Evolutionary conservation across 2,888 invertebrate species (phyloP).

Genomic region (Synergus laeviventris): DNA sequence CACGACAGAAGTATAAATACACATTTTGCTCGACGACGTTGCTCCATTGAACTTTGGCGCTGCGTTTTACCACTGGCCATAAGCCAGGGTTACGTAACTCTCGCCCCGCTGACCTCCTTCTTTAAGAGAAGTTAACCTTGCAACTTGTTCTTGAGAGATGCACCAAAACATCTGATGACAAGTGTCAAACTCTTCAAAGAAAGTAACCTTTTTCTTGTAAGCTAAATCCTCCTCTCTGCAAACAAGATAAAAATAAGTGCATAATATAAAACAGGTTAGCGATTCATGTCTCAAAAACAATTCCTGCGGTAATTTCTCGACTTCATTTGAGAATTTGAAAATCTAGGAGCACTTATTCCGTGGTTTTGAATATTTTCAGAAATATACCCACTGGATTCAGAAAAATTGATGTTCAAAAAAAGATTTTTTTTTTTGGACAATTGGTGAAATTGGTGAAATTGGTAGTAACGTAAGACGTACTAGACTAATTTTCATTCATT

Average conservation of each 20-base stretch:
- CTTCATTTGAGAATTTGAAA: no score
- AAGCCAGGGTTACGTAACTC: conserved; percentile 73
- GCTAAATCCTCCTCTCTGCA: no score
- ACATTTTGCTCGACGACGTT: conserved; percentile 68
- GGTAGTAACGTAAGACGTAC: no score
- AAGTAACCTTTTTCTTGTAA: background rate
- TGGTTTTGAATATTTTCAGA: no score
- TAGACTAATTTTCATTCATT: no score
- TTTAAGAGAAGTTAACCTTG: conserved; percentile 69
- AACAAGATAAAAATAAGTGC: background rate
- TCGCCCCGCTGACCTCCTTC: conserved; percentile 71
- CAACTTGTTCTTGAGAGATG: conserved; percentile 61
- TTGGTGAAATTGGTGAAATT: no score
- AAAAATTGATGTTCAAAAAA: no score
- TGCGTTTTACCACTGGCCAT: conserved; percentile 65
- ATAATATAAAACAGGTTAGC: background rate
- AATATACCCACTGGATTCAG: no score
- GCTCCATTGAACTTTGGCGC: conserved; percentile 76
- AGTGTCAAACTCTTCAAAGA: background rate
- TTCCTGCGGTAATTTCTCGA: no score
- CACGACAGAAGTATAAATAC: conserved; percentile 65
- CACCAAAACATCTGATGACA: conserved; percentile 14
- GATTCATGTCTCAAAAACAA: background rate
- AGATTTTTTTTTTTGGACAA: no score
- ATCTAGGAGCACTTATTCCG: no score